Base-by-base conservation (phyloP, 2,888 invertebrate species). In the Mycalesis mineus region DNA sequence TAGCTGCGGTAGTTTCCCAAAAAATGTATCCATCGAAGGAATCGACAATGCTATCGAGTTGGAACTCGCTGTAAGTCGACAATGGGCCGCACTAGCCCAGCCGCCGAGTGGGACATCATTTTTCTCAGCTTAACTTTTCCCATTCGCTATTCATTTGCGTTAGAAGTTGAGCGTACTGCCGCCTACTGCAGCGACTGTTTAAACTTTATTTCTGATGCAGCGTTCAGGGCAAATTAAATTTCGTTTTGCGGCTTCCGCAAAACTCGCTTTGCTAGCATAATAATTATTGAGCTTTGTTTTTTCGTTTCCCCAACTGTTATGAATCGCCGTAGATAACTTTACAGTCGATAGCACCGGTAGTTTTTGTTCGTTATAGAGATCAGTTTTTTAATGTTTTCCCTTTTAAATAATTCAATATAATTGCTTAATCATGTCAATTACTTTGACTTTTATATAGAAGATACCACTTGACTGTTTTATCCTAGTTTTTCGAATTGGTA, bases 131-230 rank as follows among this genome's bases (percentile, higher is more conserved):
- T 80, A 89, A 89, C 89, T 89, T 89, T 88, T 80, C 87, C 85
- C 87, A 88, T 88, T 89, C 88, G 83, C 86, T 89, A 88, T 89
- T 89, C 89, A 89, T 89, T 88, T 87, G 87, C 85, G 88, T 89
- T 88, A 88, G 87, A 88, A 89, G 88, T 88, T 89, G 78, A 77
- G 67, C 87, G 83, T 84, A 72, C 81, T 71, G 70, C 80, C 77
- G 80, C 82, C 84, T 79, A 81, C 82, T 87, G 87, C 88, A 85
- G 80, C 81, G 84, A 87, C 88, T 88, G 87, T 88, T 88, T 88
- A 87, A 88, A 88, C 88, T 88, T 88, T 88, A 88, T 88, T 88
- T 86, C 86, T 88, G 89, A 88, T 88, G 88, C 89, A 88, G 85
- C 87, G 84, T 88, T 89, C 89, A 87, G 84, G 84, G 84, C 88